phyloP scores from a whole-genome alignment of 2,888 invertebrate species.

The Nephrotoma guestfalica region DNA sequence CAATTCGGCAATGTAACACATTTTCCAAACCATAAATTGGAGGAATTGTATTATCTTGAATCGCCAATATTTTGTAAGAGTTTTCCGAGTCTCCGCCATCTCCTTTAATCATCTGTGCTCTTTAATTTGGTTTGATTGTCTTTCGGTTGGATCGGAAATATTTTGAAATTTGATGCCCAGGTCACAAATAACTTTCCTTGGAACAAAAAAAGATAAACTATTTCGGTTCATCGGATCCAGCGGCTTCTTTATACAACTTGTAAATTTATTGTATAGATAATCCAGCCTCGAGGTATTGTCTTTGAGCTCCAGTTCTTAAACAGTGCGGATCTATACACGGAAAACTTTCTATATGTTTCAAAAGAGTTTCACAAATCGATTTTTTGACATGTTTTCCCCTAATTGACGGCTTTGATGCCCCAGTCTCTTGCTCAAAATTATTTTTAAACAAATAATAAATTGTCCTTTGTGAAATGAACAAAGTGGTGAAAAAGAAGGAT shows the following conservation, averaged over 20 bases:
- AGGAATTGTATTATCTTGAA: too few relatives aligned
- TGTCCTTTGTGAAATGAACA: not conserved
- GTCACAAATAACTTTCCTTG: not conserved
- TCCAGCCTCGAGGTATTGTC: slow-evolving; percentile 8
- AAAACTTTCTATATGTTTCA: not conserved
- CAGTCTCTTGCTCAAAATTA: not conserved
- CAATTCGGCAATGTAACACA: too few relatives aligned
- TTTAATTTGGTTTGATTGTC: too few relatives aligned
- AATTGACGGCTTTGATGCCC: not conserved
- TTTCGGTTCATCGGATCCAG: too few relatives aligned
- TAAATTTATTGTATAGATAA: slow-evolving; percentile 8
- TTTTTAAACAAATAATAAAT: slow-evolving; percentile 8
- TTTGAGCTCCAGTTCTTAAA: slow-evolving; percentile 6
- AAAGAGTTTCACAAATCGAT: slow-evolving; percentile 1
- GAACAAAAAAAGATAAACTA: not conserved
- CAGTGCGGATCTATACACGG: slow-evolving; percentile 8
- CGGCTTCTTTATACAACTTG: slow-evolving; percentile 3
- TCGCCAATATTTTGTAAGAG: too few relatives aligned
- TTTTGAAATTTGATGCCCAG: not conserved
- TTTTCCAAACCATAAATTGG: too few relatives aligned
- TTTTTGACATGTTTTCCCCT: slow-evolving; percentile 6
- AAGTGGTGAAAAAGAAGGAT: not conserved
- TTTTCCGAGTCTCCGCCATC: too few relatives aligned
- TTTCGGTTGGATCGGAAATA: too few relatives aligned
- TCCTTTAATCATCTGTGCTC: too few relatives aligned